phyloP scores from a whole-genome alignment of 2,113 vertebrate genomes.

The Silurus glanis region DNA sequence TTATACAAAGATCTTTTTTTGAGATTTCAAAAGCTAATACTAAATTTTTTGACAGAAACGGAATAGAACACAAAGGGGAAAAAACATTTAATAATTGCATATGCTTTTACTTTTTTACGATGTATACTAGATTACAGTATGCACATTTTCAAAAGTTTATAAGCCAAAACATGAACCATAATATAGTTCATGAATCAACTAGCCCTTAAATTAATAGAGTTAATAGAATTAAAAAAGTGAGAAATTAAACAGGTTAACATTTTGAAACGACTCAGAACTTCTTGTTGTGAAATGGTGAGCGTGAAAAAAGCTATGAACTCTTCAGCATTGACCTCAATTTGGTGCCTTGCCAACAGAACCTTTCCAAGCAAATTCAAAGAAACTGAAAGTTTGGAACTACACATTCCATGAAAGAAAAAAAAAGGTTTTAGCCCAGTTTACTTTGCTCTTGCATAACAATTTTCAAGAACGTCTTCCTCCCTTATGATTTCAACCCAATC shows the following conservation, averaged over 20 bases:
- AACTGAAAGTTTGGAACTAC: background rate
- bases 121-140: background rate
- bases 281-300: background rate
- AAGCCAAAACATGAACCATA: background rate
- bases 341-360: background rate
- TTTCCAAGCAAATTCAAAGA: conserved; percentile 13
- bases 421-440: conserved; percentile 3
- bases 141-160: background rate
- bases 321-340: conserved; percentile 28
- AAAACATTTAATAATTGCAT: background rate
- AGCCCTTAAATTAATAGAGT: background rate
- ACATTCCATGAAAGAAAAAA: conserved; percentile 1
- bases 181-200: background rate
- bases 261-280: background rate
- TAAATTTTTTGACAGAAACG: background rate
- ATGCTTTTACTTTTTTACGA: background rate
- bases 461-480: background rate
- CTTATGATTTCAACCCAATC: background rate
- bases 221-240: background rate
- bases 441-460: conserved; percentile 15
- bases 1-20: no score
- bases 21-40: background rate
- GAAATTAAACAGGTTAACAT: background rate
- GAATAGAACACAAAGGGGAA: background rate
- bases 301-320: conserved; percentile 21